These are phyloP conservation scores for Bombyx mandarina DNA, from an alignment of 1,140 invertebrate species.

Conservation along the genomic window DNA sequence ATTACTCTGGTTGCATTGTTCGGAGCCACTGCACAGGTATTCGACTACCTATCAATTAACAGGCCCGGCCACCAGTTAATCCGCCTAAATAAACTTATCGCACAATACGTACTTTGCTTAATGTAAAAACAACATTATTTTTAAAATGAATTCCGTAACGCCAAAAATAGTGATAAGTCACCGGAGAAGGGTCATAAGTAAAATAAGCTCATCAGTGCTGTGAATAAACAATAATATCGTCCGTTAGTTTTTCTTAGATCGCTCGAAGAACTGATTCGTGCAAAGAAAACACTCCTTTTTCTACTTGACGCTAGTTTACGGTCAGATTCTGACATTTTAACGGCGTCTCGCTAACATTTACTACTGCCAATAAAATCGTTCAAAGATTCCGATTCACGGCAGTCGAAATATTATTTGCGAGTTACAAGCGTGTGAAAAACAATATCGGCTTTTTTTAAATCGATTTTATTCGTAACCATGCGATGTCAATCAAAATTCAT, in stretches of 20 bases:
- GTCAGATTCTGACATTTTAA: constrained; percentile 63
- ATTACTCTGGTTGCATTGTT: constrained; percentile 57
- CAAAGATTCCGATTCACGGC: constrained; percentile 47
- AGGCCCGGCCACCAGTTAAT: constrained; percentile 30
- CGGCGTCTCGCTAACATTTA: constrained; percentile 54
- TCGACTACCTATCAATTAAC: constrained; percentile 56
- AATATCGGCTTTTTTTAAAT: neutral
- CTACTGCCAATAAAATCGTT: constrained; percentile 50
- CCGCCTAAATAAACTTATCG: constrained; percentile 53
- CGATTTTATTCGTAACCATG: constrained; percentile 12
- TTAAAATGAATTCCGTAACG: constrained; percentile 7
- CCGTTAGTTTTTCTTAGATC: constrained; percentile 41
- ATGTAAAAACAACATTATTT: constrained; percentile 8
- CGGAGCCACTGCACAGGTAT: constrained; percentile 55
- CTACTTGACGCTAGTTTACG: constrained; percentile 52
- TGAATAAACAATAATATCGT: constrained; percentile 58
- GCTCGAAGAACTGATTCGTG: constrained; percentile 19
- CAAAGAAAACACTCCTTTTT: constrained; percentile 62
- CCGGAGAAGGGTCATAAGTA: constrained; percentile 41
- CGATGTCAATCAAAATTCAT: constrained; percentile 34
- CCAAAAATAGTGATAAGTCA: constrained; percentile 55
- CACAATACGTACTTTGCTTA: constrained; percentile 20
- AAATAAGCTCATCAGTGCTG: constrained; percentile 59
- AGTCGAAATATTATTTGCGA: constrained; percentile 29
- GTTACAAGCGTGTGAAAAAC: neutral